A percentile compares a stretch with the other conserved stretches of the same genome.
Evolutionary conservation across 2,797 vertebrate genomes (phyloP).

Genomic region (Agapornis canus): DNA sequence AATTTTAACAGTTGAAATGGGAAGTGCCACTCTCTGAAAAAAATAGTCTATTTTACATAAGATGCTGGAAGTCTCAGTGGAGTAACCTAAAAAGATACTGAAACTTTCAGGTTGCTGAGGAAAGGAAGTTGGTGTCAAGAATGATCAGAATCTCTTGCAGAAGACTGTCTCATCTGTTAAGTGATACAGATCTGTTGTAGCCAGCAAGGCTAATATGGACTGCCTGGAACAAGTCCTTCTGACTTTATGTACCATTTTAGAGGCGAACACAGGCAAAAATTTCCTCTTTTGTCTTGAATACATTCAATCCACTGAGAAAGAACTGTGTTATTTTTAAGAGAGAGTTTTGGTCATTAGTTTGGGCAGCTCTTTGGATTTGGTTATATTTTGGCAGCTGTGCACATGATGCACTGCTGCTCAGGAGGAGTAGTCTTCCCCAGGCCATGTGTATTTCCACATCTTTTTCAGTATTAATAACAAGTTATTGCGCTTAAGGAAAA

Average conservation of each 20-base stretch:
- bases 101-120: not conserved
- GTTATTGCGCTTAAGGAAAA: not conserved
- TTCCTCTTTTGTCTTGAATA: not conserved
- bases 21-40: not conserved
- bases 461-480: not conserved
- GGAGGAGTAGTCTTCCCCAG: not conserved
- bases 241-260: accelerated
- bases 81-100: not conserved
- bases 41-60: not conserved
- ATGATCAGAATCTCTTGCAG: not conserved
- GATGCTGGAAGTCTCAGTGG: not conserved
- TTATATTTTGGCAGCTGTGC: not conserved
- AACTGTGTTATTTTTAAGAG: not conserved
- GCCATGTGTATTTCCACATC: not conserved
- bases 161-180: not conserved
- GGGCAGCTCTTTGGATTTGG: not conserved
- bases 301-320: not conserved
- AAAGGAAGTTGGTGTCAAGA: not conserved
- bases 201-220: not conserved
- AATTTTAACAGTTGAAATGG: not conserved
- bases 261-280: not conserved
- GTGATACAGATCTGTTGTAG: not conserved
- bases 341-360: not conserved
- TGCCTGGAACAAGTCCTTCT: not conserved
- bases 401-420: not conserved